Evolutionary conservation across 2,888 invertebrate genomes (phyloP), one percentile per base, ranked within the genome.

Genomic region (Volucella bombylans): DNA sequence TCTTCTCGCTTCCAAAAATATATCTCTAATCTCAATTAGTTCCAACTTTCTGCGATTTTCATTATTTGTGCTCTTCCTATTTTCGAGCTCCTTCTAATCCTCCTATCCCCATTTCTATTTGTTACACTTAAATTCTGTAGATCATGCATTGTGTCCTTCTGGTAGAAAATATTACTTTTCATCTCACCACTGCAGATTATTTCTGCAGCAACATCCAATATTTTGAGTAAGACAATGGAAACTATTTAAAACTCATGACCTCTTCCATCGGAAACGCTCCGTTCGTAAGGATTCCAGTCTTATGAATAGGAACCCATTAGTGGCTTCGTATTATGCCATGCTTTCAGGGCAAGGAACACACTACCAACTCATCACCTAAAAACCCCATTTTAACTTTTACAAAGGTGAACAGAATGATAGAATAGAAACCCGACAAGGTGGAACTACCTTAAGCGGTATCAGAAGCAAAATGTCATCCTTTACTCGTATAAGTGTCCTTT

Each of bases 291-390:
- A 41, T 11, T 43, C 45, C 8, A 45, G 8, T 61, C 52, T 62
- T 6, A 31, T 69, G 55, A 65, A 81, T 55, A 54, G 11, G 41
- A 82, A 59, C 61, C 77, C 77, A 77, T 77, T 72, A 82, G 61
- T 38, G 43, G 71, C 57, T 61, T 47, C 9, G 41, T 38, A 47
- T 65, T 39, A 43, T 15, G 15, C 38, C 15, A 61, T 45, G 10
- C 1, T 18, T 38, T 49, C 10, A 41, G 49, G 15, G 47, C 39
- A 67, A 61, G 47, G 38, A 41, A 47, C 31, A 47, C 64, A 65
- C 10, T 67, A 23, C 50, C 62, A 54, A 39, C 68, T 64, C 45
- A 45, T 82, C 67, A 78, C 78, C 79, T 79, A 68, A 64, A 79
- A 82, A 78, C 82, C 82, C 39, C 43, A 65, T 82, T 82, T 78